Conservation (phyloP, 2,113 vertebrate species). For the Syrrhaptes paradoxus region DNA sequence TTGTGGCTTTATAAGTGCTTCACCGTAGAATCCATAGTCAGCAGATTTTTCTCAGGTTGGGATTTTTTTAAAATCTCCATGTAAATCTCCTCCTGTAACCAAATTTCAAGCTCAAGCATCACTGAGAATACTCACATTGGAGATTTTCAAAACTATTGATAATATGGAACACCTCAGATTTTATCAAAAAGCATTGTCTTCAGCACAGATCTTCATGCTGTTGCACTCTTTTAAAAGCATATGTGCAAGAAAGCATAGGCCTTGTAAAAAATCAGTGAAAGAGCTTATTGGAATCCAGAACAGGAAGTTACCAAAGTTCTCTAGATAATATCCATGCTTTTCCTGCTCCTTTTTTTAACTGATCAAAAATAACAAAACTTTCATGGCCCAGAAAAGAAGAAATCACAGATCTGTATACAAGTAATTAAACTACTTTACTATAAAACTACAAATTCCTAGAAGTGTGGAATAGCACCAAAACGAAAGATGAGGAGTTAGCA, state of each 20-base stretch:
- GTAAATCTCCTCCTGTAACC: not conserved
- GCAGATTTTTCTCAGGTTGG: not conserved
- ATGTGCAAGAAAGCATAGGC: not conserved
- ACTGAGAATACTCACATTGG: not conserved
- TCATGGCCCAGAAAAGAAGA: not conserved
- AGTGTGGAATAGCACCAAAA: not conserved
- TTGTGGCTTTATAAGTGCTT: slow-evolving; percentile 10
- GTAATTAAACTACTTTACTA: not conserved
- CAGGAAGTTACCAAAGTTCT: not conserved
- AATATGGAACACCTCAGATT: not conserved
- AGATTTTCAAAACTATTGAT: not conserved
- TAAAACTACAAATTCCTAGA: not conserved
- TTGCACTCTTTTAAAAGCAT: not conserved
- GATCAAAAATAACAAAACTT: not conserved
- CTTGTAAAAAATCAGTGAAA: not conserved
- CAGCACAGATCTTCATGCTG: not conserved
- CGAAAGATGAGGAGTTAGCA: not conserved
- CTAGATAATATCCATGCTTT: not conserved
- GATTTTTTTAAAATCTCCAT: not conserved
- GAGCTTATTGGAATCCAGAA: not conserved
- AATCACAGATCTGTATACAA: not conserved
- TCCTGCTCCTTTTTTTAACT: not conserved
- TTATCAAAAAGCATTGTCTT: not conserved
- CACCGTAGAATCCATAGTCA: not conserved
- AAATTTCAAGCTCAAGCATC: not conserved